Evolutionary conservation across 2,113 vertebrate genomes (phyloP), one percentile per base, ranked within the genome.

Genomic region (Dicentrarchus labrax): DNA sequence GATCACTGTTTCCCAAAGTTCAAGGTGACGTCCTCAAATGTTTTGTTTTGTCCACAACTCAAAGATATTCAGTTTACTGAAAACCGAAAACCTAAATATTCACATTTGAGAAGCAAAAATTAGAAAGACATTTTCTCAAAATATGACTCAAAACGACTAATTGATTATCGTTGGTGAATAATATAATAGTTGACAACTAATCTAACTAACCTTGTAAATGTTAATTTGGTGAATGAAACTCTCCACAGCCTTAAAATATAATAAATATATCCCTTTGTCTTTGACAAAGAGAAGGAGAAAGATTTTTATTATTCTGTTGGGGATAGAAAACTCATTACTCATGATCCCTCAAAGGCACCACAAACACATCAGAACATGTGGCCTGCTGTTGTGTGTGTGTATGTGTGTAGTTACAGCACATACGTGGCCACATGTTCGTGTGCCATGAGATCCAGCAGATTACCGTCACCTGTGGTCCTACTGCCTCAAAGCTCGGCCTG

Each of bases 291-390:
- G 21, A 60, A 24, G 22, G 19, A 61, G 43, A 67, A 13, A 39
- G 15, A 24, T 21, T 67, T 75, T 83, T 78, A 82, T 82, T 30
- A 66, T 83, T 78, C 84, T 64, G 22, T 15, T 30, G 86, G 83
- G 81, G 83, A 80, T 51, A 78, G 47, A 86, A 68, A 86, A 80
- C 83, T 91, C 56, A 71, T 88, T 89, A 85, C 45, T 67, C 68
- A 10, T 67, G 67, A 70, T 80, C 62, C 66, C 84, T 88, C 78
- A 70, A 68, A 85, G 84, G 82, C 65, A 60, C 72, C 84, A 62
- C 78, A 85, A 86, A 80, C 84, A 72, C 53, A 82, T 57, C 41
- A 68, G 36, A 45, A 64, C 80, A 78, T 72, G 76, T 75, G 73
- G 68, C 61, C 57, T 71, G 61, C 47, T 48, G 68, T 41, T 76